These are phyloP conservation scores for Neopelma chrysocephalum DNA, from an alignment of 2,797 vertebrate species.

Conservation along the genomic window DNA sequence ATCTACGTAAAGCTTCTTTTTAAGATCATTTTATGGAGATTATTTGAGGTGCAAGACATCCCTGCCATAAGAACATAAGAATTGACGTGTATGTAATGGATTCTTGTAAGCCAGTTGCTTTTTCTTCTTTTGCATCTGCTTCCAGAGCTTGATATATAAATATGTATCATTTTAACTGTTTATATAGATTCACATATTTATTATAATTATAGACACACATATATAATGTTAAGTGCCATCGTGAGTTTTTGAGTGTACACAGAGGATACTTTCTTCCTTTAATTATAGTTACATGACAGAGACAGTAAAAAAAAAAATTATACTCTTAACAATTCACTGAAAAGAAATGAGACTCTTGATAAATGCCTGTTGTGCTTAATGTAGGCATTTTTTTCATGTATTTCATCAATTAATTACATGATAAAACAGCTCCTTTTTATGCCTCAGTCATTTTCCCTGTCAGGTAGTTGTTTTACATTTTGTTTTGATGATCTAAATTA, in stretches of 20 bases:
- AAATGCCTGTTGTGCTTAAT: background rate
- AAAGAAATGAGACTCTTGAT: background rate
- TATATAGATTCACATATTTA: background rate
- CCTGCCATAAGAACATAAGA: background rate
- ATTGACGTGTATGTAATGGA: background rate
- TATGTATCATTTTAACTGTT: background rate
- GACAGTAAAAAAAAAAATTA: background rate
- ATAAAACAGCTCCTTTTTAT: background rate
- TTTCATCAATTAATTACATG: background rate
- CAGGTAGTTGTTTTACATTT: background rate
- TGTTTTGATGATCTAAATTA: background rate
- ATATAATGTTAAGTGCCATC: background rate
- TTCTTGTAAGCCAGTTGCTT: background rate
- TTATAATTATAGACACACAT: background rate
- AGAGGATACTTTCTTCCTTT: background rate
- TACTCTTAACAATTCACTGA: background rate
- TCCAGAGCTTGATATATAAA: background rate
- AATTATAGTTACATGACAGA: background rate
- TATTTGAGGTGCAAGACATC: background rate
- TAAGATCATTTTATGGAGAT: background rate
- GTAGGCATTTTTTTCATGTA: background rate
- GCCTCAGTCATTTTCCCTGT: background rate
- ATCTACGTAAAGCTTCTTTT: background rate
- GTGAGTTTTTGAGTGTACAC: background rate
- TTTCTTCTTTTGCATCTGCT: constrained; percentile 58